Evolutionary conservation across 1,140 invertebrate genomes (phyloP), one percentile per base, ranked within the genome.

Genomic region (Cataglyphis hispanica): DNA sequence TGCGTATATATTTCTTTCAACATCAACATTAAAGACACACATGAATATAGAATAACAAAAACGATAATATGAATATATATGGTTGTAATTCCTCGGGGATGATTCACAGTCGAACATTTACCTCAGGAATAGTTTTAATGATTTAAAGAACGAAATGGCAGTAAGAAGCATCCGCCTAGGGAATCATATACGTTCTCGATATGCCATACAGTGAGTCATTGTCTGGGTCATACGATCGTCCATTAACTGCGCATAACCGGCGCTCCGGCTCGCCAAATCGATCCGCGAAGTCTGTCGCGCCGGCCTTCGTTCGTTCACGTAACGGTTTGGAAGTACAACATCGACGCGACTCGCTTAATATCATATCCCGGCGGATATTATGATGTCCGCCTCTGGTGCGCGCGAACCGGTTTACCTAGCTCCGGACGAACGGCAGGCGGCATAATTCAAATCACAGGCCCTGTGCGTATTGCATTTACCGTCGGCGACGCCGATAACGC

Each of bases 351-450:
- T 72, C 84, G 85, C 85, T 86, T 89, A 90, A 89, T 83, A 83
- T 89, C 60, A 87, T 84, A 89, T 86, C 74, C 78, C 66, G 67
- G 43, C 88, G 84, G 84, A 89, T 89, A 89, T 89, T 89, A 89
- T 86, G 87, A 86, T 86, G 84, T 89, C 88, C 81, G 84, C 67
- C 16, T 60, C 69, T 40, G 69, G 31, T 58, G 64, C 63, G 43
- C 69, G 64, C 60, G 76, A 86, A 46, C 43, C 19, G 53, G 37
- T 83, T 83, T 74, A 83, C 78, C 78, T 53, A 89, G 69, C 76
- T 86, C 69, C 84, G 58, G 81, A 60, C 83, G 46, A 31, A 27
- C 72, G 53, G 58, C 63, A 46, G 61, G 34, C 60, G 70, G 60
- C 64, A 77, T 72, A 83, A 89, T 89, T 89, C 76, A 70, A 84